Evolutionary conservation across 2,113 vertebrate species (phyloP).

Genomic region (Chloroceryle aenea): DNA sequence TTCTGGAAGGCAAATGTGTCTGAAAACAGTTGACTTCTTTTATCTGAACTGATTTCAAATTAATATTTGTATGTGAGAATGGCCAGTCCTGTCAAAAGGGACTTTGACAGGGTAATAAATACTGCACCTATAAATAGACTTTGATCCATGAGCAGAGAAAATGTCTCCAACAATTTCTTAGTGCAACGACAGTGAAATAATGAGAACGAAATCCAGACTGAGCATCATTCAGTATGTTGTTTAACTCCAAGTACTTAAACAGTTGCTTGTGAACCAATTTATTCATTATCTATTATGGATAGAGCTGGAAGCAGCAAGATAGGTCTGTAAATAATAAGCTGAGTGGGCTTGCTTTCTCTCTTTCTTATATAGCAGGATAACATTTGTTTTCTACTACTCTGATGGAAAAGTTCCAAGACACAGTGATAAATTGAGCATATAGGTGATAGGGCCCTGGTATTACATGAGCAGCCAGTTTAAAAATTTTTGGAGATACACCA

Average conservation of each 20-base stretch:
- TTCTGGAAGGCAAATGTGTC: neutral
- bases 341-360: slow-evolving; percentile 50
- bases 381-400: slow-evolving; percentile 65
- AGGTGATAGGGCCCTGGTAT: slow-evolving; percentile 68
- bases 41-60: neutral
- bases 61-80: neutral
- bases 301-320: slow-evolving; percentile 37
- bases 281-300: slow-evolving; percentile 64
- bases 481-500: slow-evolving; percentile 67
- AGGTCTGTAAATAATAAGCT: slow-evolving; percentile 59
- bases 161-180: slow-evolving; percentile 28
- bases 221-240: slow-evolving; percentile 52
- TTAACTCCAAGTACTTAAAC: slow-evolving; percentile 64
- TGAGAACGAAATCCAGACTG: slow-evolving; percentile 50
- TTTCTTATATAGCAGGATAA: slow-evolving; percentile 44
- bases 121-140: slow-evolving; percentile 3
- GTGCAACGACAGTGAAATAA: slow-evolving; percentile 28
- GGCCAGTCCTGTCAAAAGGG: neutral
- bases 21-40: neutral
- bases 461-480: slow-evolving; percentile 68
- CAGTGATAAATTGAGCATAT: slow-evolving; percentile 73
- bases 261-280: slow-evolving; percentile 68
- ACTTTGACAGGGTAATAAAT: slow-evolving; percentile 6
- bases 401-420: slow-evolving; percentile 64
- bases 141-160: slow-evolving; percentile 24